phyloP scores from a whole-genome alignment of 2,888 invertebrate species.

The Drosophila percnosoma region DNA sequence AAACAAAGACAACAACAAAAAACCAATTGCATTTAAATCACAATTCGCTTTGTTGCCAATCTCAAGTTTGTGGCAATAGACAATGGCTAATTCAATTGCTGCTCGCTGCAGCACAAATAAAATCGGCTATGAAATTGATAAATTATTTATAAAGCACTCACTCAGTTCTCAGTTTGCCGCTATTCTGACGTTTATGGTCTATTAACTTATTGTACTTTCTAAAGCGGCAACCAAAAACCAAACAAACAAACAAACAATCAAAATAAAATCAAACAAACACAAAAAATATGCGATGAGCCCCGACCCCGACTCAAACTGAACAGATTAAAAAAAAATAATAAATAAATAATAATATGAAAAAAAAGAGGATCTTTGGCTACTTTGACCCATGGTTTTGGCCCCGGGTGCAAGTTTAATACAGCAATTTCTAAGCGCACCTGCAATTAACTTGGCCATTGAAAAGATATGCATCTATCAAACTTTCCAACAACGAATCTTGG shows the following conservation, averaged over 20 bases:
- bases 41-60: slow-evolving; percentile 41
- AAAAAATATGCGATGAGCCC: slow-evolving; percentile 1
- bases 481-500: slow-evolving; percentile 49
- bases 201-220: slow-evolving; percentile 72
- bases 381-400: slow-evolving; percentile 36
- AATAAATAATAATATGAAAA: neutral
- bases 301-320: neutral
- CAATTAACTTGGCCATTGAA: slow-evolving; percentile 68
- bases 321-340: slow-evolving; percentile 9
- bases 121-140: slow-evolving; percentile 63
- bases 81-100: slow-evolving; percentile 74
- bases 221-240: slow-evolving; percentile 32
- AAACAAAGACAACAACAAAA: slow-evolving; percentile 31
- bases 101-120: slow-evolving; percentile 16
- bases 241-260: slow-evolving; percentile 35
- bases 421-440: slow-evolving; percentile 72
- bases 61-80: slow-evolving; percentile 44
- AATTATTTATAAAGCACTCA: slow-evolving; percentile 70
- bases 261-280: slow-evolving; percentile 4
- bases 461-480: slow-evolving; percentile 63
- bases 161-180: slow-evolving; percentile 27
- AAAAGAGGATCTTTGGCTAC: slow-evolving; percentile 24
- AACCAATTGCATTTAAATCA: slow-evolving; percentile 66
- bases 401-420: slow-evolving; percentile 62
- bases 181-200: slow-evolving; percentile 69